Percentiles rank a stretch among this genome's conserved stretches.
Evolutionary conservation across 2,797 vertebrate species (phyloP).

Genomic region (Oryzias sinensis): DNA sequence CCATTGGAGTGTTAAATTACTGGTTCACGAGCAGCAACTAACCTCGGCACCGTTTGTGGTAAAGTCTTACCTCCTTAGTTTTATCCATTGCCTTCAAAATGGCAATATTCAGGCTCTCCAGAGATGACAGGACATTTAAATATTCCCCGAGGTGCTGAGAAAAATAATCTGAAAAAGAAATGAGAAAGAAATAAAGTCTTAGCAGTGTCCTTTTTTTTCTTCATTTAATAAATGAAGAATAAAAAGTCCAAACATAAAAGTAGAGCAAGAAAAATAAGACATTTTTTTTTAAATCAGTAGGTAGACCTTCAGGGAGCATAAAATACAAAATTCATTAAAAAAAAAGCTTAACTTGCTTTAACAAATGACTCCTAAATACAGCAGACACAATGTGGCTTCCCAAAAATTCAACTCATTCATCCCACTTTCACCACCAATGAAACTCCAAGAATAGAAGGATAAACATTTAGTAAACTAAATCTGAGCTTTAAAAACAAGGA

Average conservation of each 20-base stretch:
- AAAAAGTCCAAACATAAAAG: constrained; percentile 17
- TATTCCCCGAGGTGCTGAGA: constrained; percentile 92
- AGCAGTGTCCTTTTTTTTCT: background rate
- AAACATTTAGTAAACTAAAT: constrained; percentile 16
- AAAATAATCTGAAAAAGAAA: constrained; percentile 85
- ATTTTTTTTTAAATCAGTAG: background rate
- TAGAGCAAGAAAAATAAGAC: background rate
- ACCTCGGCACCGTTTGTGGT: background rate
- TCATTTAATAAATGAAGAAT: background rate
- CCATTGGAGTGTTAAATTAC: background rate
- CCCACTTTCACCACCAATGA: too few relatives aligned
- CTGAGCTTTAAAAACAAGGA: constrained; percentile 5
- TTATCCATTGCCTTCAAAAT: constrained; percentile 96
- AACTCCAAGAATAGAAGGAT: background rate
- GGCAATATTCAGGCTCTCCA: constrained; percentile 89
- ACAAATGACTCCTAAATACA: too few relatives aligned
- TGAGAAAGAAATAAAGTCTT: constrained; percentile 4
- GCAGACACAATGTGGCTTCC: too few relatives aligned
- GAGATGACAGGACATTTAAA: constrained; percentile 86
- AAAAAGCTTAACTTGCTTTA: too few relatives aligned
- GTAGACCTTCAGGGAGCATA: background rate
- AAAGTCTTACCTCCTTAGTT: constrained; percentile 88
- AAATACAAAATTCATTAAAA: too few relatives aligned
- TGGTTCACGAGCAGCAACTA: background rate
- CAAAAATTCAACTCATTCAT: too few relatives aligned